Evolutionary conservation across 2,113 vertebrate genomes (phyloP).

Genomic region (Tachuris rubrigastra): DNA sequence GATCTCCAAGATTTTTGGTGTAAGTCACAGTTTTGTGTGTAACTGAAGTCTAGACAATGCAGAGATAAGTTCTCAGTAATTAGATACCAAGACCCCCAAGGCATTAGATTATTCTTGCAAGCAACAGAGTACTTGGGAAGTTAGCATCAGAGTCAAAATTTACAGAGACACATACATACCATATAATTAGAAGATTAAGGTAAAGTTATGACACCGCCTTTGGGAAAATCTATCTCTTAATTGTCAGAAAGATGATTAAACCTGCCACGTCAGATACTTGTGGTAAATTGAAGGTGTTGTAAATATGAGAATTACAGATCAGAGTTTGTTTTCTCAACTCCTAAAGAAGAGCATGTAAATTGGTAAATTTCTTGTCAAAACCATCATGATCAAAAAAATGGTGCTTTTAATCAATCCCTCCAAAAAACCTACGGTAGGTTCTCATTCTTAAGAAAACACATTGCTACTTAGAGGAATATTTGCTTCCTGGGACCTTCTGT

Average conservation of each 20-base stretch:
- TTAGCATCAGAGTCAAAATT: slow-evolving; percentile 27
- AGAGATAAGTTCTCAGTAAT: slow-evolving; percentile 34
- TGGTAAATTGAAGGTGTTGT: not conserved
- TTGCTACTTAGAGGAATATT: not conserved
- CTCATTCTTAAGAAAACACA: not conserved
- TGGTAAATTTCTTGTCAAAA: not conserved
- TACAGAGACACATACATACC: not conserved
- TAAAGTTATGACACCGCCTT: slow-evolving; percentile 52
- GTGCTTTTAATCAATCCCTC: not conserved
- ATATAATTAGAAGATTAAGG: slow-evolving; percentile 56
- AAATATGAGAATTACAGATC: not conserved
- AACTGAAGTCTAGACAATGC: slow-evolving; percentile 20
- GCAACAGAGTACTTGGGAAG: slow-evolving; percentile 11
- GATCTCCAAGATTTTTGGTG: not conserved
- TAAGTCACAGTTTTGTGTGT: not conserved
- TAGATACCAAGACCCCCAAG: slow-evolving; percentile 15
- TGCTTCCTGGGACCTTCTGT: not conserved
- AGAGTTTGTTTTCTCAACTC: not conserved
- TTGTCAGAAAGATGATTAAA: slow-evolving; percentile 23
- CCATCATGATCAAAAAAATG: not conserved
- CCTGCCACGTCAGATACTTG: not conserved
- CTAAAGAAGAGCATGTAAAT: not conserved
- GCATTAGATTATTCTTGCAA: slow-evolving; percentile 32
- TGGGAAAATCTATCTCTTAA: slow-evolving; percentile 41
- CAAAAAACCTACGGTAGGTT: not conserved